Base-by-base conservation (phyloP, 2,113 vertebrate genomes). In the Rafetus swinhoei region DNA sequence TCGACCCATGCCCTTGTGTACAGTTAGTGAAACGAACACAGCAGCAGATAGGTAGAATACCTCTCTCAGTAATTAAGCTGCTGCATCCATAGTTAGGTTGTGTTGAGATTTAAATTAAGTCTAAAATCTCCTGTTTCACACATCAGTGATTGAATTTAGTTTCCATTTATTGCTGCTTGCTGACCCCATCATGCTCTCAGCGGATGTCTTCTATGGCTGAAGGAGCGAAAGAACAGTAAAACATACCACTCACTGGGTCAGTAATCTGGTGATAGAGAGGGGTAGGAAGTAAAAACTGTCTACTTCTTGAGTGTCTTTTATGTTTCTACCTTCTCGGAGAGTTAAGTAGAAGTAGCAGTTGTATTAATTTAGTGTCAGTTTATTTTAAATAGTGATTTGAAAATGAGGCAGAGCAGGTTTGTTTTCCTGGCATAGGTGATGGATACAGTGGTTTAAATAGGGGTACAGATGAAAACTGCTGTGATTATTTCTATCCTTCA, bases 381-480 rank as follows among this genome's bases (percentile, higher is more conserved):
- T 19, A 35, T 89, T 4, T 86, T 5, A 50, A 62, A 59, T 15
- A 29, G 52, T 62, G 59, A 86, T 93, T 92, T 84, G 57, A 79
- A 95, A 92, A 65, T 22, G 35, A 52, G 89, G 74, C 35, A 21
- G 13, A 3, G n/a, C 65, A 87, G 94, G 79, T 86, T 56, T 54
- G 39, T 19, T 72, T 82, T 92, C 80, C 50, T 59, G 45, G 0
- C 80, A 3, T 54, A 86, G 87, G 59, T 87, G 83, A 86, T 69
- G 83, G 11, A 3, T 72, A 69, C 55, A 60, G 94, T 79, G 35
- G 54, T 18, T 93, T 52, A 11, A 74, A 50, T 32, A 3, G 39
- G 72, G 87, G 87, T 85, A 76, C 77, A 72, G 93, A 94, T 93
- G 90, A 77, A 90, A 32, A 88, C 79, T 91, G 88, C 86, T 80